These are phyloP conservation scores for Tryphoninae sp. DNA, from an alignment of 2,888 invertebrate genomes.

Conservation along the genomic window DNA sequence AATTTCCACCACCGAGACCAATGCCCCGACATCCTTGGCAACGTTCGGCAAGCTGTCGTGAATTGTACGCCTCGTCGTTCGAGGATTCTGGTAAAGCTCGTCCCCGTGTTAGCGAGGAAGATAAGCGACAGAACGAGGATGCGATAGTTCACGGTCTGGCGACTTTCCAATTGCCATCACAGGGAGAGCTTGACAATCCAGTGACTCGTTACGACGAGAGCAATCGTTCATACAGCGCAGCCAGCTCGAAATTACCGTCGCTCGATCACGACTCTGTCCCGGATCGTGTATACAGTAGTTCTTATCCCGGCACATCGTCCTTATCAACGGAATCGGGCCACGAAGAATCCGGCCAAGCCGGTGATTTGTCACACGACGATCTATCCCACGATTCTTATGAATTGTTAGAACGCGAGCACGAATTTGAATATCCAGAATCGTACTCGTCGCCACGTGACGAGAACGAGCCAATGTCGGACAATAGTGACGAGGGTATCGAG, in stretches of 20 bases:
- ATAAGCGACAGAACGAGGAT: slow-evolving; percentile 32
- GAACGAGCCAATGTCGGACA: slow-evolving; percentile 74
- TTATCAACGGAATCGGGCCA: slow-evolving; percentile 84
- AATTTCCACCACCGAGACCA: slow-evolving; percentile 81
- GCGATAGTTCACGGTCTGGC: slow-evolving; percentile 65
- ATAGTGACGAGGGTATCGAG: slow-evolving; percentile 82
- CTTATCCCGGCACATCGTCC: slow-evolving; percentile 91
- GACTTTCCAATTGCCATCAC: slow-evolving; percentile 77
- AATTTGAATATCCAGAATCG: slow-evolving; percentile 79
- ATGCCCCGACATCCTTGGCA: slow-evolving; percentile 85
- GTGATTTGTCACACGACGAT: slow-evolving; percentile 91
- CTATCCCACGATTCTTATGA: slow-evolving; percentile 95
- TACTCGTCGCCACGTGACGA: slow-evolving; percentile 78
- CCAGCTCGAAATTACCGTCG: slow-evolving; percentile 84
- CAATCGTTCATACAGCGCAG: slow-evolving; percentile 85
- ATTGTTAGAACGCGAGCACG: slow-evolving; percentile 86
- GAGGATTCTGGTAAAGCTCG: slow-evolving; percentile 87
- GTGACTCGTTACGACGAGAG: slow-evolving; percentile 88
- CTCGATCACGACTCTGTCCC: slow-evolving; percentile 87
- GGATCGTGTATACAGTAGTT: slow-evolving; percentile 91
- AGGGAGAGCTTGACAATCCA: slow-evolving; percentile 85
- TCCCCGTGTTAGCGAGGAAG: slow-evolving; percentile 73
- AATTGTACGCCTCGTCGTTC: slow-evolving; percentile 90
- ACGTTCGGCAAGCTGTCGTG: slow-evolving; percentile 91
- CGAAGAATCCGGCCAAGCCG: slow-evolving; percentile 85